phyloP scores from a whole-genome alignment of 2,113 vertebrate species.

The Oceanites oceanicus region DNA sequence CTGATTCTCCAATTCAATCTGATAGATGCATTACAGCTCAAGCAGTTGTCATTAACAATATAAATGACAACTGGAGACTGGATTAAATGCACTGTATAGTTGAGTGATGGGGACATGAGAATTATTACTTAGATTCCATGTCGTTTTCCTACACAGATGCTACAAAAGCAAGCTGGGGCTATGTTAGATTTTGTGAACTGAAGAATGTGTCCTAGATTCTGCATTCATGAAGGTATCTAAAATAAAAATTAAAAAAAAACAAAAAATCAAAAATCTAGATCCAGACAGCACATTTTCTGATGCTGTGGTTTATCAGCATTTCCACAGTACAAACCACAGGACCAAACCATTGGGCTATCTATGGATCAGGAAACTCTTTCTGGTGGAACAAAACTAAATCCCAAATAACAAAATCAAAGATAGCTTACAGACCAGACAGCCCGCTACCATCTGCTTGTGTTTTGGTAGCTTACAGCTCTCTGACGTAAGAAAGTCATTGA shows the following conservation, averaged over 20 bases:
- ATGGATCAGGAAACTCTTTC: neutral
- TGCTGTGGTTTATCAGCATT: neutral
- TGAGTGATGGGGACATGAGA: rapidly evolving
- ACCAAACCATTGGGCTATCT: neutral
- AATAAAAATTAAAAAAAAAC: neutral
- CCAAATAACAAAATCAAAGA: neutral
- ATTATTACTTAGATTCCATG: neutral
- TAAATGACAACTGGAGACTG: neutral
- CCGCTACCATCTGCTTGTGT: neutral
- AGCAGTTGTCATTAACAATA: neutral
- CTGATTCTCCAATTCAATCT: neutral
- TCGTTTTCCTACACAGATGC: neutral
- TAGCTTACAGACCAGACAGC: neutral
- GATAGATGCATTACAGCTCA: neutral
- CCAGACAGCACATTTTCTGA: neutral
- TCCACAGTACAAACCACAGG: neutral
- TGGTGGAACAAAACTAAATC: neutral
- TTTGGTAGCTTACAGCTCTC: neutral
- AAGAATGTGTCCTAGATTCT: neutral
- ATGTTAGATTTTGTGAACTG: neutral
- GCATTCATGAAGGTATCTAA: neutral
- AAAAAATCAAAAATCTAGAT: rapidly evolving
- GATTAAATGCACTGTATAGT: neutral
- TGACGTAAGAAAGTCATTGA: neutral
- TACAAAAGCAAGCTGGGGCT: neutral